Conservation (phyloP, 2,888 invertebrate species). For the Acanthococcus lagerstroemiae region DNA sequence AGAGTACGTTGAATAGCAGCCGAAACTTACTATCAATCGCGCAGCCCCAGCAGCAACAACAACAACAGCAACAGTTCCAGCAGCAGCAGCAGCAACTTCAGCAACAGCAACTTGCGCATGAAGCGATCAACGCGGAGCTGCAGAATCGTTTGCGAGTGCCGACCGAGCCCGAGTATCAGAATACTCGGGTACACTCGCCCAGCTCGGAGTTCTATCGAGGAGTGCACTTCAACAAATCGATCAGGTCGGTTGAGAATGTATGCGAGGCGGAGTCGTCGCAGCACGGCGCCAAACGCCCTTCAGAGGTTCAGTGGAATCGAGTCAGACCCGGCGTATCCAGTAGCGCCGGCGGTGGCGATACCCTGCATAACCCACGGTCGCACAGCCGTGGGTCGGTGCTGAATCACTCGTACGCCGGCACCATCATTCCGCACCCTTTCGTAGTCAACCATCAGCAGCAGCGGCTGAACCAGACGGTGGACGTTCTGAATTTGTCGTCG, state of each 20-base stretch:
- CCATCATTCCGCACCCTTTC: background rate
- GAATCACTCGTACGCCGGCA: slow-evolving; percentile 17
- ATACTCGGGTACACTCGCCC: slow-evolving; percentile 1
- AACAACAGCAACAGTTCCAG: background rate
- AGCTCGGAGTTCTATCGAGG: slow-evolving; percentile 4
- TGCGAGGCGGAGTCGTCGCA: slow-evolving; percentile 12
- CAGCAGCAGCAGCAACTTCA: background rate
- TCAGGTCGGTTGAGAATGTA: slow-evolving; percentile 7
- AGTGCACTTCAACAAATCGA: background rate
- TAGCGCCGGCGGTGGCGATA: background rate
- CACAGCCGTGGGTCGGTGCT: slow-evolving; percentile 4
- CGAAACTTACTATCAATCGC: background rate
- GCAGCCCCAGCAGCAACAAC: background rate
- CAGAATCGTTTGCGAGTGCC: slow-evolving; percentile 7
- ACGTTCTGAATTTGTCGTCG: background rate
- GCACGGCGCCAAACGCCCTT: background rate
- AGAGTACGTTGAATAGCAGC: background rate
- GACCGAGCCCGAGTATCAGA: slow-evolving; percentile 2
- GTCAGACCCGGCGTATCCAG: background rate
- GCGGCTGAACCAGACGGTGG: slow-evolving; percentile 6
- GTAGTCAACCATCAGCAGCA: slow-evolving; percentile 3
- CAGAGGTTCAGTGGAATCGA: background rate
- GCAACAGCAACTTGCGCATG: background rate
- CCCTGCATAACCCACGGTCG: background rate
- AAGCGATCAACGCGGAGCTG: background rate